Base-by-base conservation (phyloP, 1,140 invertebrate species). In the Asbolus verrucosus region DNA sequence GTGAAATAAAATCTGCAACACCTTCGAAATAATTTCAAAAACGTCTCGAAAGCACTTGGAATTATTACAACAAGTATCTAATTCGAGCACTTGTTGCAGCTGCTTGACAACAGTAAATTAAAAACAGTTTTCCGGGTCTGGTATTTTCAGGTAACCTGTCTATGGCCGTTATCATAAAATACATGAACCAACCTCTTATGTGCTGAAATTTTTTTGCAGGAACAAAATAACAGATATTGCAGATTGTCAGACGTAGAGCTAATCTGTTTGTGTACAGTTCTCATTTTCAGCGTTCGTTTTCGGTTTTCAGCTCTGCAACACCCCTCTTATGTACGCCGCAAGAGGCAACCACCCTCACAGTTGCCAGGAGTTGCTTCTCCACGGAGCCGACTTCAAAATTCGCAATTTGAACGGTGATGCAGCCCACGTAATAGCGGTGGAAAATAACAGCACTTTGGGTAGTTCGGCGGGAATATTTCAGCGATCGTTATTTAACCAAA, bases 241-340 rank as follows among this genome's bases (percentile, higher is more conserved):
- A 27, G 24, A 27, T 27, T 27, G n/a, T n/a, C n/a, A n/a, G n/a
- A n/a, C n/a, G n/a, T n/a, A n/a, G n/a, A n/a, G n/a, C n/a, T n/a
- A n/a, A n/a, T n/a, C n/a, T n/a, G n/a, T 27, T 27, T 27, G 3
- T 27, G 3, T 4, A 27, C 24, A 59, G 6, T 8, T 54, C 0
- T 67, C 54, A 5, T 66, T 36, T 33, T 67, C 11, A 39, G 39
- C 6, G n/a, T 59, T 67, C 21, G 18, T 6, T 31, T 54, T 62
- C n/a, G n/a, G n/a, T 36, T 83, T 86, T 36, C 77, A 94, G 92
- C 86, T 92, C 75, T 92, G 92, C 41, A 95, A 93, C 78, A 94
- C 93, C 41, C 90, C 94, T 8, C 82, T 97, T 18, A 95, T 96
- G 88, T 96, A 94, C 84, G 93, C 94, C 30, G 92, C 92, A 6